Conservation (phyloP, 2,888 invertebrate species). For the Agrochola lychnidis region DNA sequence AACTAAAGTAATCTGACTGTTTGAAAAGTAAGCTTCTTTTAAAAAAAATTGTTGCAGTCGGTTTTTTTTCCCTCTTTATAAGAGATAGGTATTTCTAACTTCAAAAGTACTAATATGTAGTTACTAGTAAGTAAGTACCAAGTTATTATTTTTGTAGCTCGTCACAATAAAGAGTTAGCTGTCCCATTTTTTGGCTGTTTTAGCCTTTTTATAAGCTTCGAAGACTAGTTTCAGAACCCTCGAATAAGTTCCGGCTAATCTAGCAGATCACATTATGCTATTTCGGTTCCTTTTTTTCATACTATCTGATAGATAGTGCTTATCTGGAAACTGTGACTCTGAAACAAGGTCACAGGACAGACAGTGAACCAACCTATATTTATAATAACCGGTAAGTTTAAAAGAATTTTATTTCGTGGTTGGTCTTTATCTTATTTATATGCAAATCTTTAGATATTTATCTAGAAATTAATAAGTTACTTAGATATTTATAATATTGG, state of each 20-base stretch:
- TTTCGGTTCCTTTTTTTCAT: background rate
- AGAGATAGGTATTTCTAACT: background rate
- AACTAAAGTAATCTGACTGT: too few relatives aligned
- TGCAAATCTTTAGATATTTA: constrained; percentile 8
- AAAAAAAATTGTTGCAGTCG: too few relatives aligned
- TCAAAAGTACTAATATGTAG: background rate
- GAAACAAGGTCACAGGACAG: background rate
- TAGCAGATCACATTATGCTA: background rate
- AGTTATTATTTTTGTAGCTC: background rate
- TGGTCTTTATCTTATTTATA: constrained; percentile 3
- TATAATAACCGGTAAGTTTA: background rate
- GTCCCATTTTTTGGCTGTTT: background rate
- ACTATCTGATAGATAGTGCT: background rate
- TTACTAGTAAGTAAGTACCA: background rate
- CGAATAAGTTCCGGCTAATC: background rate
- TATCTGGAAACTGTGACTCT: background rate
- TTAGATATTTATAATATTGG: constrained; percentile 4
- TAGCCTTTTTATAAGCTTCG: background rate
- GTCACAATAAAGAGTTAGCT: background rate
- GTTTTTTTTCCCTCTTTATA: background rate
- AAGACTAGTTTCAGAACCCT: background rate
- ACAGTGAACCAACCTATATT: background rate
- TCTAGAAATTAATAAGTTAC: constrained; percentile 1
- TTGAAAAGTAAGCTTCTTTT: too few relatives aligned
- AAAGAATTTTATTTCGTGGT: background rate